These are phyloP conservation scores for Potamarius usumacintae DNA, from an alignment of 2,113 vertebrate species.

Conservation along the genomic window DNA sequence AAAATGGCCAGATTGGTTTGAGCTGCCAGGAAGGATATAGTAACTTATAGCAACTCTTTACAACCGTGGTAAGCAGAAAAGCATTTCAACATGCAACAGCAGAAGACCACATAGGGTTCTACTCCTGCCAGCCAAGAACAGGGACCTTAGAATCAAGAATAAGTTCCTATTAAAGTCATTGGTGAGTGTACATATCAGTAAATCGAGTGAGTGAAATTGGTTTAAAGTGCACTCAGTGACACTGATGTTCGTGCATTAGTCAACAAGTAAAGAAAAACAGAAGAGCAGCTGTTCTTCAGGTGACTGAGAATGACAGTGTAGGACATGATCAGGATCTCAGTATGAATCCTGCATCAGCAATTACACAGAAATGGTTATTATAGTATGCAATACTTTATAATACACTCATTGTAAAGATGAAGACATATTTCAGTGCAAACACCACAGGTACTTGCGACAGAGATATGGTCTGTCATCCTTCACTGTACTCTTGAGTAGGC, in stretches of 20 bases:
- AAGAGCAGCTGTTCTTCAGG: background rate
- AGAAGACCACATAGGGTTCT: too few relatives aligned
- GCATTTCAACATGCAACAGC: too few relatives aligned
- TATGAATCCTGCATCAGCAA: background rate
- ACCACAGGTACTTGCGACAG: background rate
- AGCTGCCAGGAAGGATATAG: too few relatives aligned
- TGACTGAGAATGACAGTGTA: background rate
- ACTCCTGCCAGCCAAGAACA: too few relatives aligned
- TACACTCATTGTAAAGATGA: background rate
- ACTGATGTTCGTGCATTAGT: background rate
- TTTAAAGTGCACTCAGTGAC: background rate
- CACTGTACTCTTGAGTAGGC: background rate
- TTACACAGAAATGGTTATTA: background rate
- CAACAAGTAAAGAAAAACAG: background rate
- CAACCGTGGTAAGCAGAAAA: too few relatives aligned
- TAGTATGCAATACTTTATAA: background rate
- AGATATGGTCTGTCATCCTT: slow-evolving; percentile 6
- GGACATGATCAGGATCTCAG: background rate
- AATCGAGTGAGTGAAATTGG: background rate
- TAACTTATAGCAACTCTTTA: too few relatives aligned
- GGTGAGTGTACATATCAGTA: background rate
- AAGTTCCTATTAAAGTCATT: too few relatives aligned
- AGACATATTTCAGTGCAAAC: background rate
- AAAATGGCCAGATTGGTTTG: too few relatives aligned
- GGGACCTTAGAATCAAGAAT: too few relatives aligned